phyloP scores from a whole-genome alignment of 92 coral and sea anemone species.

The Phenganax marumi region DNA sequence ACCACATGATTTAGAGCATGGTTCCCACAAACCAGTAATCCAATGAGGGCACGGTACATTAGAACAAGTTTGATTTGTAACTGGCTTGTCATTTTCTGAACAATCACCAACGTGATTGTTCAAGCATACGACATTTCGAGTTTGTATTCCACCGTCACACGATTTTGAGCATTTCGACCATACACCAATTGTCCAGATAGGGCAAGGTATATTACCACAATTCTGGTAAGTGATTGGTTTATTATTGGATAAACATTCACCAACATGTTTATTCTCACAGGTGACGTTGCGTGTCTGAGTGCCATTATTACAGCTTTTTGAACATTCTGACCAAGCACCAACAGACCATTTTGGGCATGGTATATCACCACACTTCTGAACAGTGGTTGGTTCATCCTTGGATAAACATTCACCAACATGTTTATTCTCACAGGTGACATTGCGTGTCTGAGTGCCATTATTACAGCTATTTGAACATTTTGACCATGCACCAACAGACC shows the following conservation, averaged over 20 bases:
- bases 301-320: slow-evolving; percentile 58
- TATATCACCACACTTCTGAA: slow-evolving; percentile 22
- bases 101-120: slow-evolving; percentile 12
- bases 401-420: slow-evolving; percentile 38
- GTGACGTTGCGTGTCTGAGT: slow-evolving; percentile 37
- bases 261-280: slow-evolving; percentile 47
- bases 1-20: slow-evolving; percentile 48
- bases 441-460: slow-evolving; percentile 61
- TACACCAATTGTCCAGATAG: not conserved
- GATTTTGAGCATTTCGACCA: slow-evolving; percentile 48
- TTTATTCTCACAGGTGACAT: slow-evolving; percentile 62
- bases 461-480: slow-evolving; percentile 62
- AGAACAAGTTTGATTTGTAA: slow-evolving; percentile 62
- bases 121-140: not conserved
- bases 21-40: slow-evolving; percentile 69
- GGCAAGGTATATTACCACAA: slow-evolving; percentile 44
- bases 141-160: slow-evolving; percentile 35
- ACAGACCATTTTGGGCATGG: slow-evolving; percentile 47
- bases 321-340: slow-evolving; percentile 41
- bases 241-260: slow-evolving; percentile 18
- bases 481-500: slow-evolving; percentile 51
- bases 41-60: slow-evolving; percentile 73
- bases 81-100: slow-evolving; percentile 49
- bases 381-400: slow-evolving; percentile 10
- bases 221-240: slow-evolving; percentile 5